Percentiles rank a stretch among this genome's conserved stretches.
Evolutionary conservation across 1,140 invertebrate genomes (phyloP).

Genomic region (Euglossa dilemma): DNA sequence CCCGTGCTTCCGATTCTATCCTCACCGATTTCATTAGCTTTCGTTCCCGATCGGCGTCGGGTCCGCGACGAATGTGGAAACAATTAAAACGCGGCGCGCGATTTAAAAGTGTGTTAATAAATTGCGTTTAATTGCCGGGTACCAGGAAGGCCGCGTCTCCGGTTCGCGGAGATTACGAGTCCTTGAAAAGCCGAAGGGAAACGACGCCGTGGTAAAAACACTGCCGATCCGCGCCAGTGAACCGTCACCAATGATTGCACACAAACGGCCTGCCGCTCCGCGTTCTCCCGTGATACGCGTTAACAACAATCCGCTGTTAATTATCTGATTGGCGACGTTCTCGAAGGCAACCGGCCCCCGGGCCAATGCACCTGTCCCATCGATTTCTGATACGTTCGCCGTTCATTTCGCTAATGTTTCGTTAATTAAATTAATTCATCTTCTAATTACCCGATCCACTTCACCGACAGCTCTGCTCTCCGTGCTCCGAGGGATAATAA

Average conservation of each 20-base stretch:
- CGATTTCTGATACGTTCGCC: conserved; percentile 27
- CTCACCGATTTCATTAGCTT: no score
- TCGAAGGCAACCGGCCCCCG: not conserved
- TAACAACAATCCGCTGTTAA: conserved; percentile 36
- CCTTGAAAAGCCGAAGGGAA: conserved; percentile 57
- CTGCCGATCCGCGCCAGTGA: conserved; percentile 58
- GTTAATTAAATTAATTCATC: conserved; percentile 44
- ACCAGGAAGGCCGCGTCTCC: not conserved
- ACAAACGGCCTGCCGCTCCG: conserved; percentile 11
- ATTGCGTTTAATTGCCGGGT: conserved; percentile 15
- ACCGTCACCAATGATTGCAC: conserved; percentile 58
- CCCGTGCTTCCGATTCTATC: no score
- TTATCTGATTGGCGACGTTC: conserved; percentile 44
- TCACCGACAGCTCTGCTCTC: not conserved
- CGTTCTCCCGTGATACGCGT: conserved; percentile 2
- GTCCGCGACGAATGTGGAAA: not conserved
- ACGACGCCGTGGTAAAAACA: conserved; percentile 53
- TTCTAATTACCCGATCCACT: conserved; percentile 17
- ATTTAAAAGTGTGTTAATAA: conserved; percentile 22
- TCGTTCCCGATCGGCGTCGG: no score
- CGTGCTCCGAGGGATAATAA: not conserved
- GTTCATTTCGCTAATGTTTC: conserved; percentile 41
- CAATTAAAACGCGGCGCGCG: not conserved
- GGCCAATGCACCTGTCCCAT: not conserved
- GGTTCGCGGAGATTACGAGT: conserved; percentile 20